A percentile compares a stretch with the other conserved stretches of the same genome.
These are phyloP conservation scores for Pseudococcus viburni DNA, from an alignment of 2,888 invertebrate genomes.

Conservation along the genomic window DNA sequence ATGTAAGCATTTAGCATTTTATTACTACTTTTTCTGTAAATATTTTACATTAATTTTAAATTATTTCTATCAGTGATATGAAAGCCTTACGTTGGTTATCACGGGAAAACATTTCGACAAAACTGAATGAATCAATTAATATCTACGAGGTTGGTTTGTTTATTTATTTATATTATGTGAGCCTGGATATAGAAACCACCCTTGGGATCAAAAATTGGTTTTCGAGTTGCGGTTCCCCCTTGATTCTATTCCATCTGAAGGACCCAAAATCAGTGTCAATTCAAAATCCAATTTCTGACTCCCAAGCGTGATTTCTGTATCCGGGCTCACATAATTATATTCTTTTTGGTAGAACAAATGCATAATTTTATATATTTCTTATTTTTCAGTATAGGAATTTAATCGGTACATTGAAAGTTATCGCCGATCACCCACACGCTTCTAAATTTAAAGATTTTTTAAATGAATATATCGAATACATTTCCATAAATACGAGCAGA, in stretches of 20 bases:
- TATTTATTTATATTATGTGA: no score
- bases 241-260: no score
- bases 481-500: neutral
- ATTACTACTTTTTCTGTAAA: neutral
- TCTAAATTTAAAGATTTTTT: neutral
- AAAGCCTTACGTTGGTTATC: neutral
- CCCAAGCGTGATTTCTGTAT: no score
- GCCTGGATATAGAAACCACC: no score
- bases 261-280: no score
- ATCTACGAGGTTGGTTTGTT: neutral
- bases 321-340: neutral
- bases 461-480: neutral
- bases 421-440: neutral
- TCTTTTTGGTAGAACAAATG: neutral
- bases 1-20: conserved; percentile 73
- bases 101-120: neutral
- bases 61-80: conserved; percentile 14
- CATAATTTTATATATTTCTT: neutral
- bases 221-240: no score
- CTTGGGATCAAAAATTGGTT: no score
- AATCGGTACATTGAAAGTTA: conserved; percentile 1
- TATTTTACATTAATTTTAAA: neutral
- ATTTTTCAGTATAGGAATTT: conserved; percentile 13
- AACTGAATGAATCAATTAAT: neutral
- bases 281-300: no score